Evolutionary conservation across 1,140 invertebrate genomes (phyloP), one percentile per base, ranked within the genome.

Genomic region (Rhagoletis zephyria): DNA sequence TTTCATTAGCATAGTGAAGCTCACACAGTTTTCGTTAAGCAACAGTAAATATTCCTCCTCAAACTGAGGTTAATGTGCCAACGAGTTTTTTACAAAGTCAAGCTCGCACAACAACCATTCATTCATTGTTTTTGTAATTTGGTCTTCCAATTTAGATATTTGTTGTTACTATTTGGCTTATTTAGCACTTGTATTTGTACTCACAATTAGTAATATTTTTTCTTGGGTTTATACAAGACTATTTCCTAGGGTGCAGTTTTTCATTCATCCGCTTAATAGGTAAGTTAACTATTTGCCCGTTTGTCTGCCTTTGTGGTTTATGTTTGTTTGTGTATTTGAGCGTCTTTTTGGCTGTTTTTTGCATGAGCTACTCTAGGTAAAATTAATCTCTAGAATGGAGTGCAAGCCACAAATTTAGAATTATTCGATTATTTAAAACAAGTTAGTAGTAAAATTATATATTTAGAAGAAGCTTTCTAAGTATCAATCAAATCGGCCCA

Each of bases 21-120:
- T 9, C 30, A 65, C 6, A n/a, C 30, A 10, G 42, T 16, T 74
- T 74, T 14, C 7, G 12, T 63, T 63, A 63, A 16, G 16, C 42
- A 51, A 81, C 16, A 6, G 9, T 56, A 51, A 56, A 81, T 56
- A 10, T 81, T 12, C n/a, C n/a, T 19, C 9, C n/a, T 16, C 48
- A 56, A 56, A 42, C n/a, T 81, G 48, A 56, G 48, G 74, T 81
- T 81, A 81, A 81, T 81, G 74, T 56, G 74, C 74, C 48, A 1
- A 81, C 6, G 30, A 14, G 30, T 48, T 81, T 81, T 81, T n/a
- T 10, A 9, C n/a, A n/a, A 81, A 81, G 74, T 59, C 51, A 56
- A 48, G n/a, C 42, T 4, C 2, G 56, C 40, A 4, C 16, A 51
- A 56, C 48, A 56, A 16, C 74, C 42, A 81, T 56, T 56, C 48